Base-by-base conservation (phyloP, 1,140 invertebrate species). In the Hyles vespertilio region DNA sequence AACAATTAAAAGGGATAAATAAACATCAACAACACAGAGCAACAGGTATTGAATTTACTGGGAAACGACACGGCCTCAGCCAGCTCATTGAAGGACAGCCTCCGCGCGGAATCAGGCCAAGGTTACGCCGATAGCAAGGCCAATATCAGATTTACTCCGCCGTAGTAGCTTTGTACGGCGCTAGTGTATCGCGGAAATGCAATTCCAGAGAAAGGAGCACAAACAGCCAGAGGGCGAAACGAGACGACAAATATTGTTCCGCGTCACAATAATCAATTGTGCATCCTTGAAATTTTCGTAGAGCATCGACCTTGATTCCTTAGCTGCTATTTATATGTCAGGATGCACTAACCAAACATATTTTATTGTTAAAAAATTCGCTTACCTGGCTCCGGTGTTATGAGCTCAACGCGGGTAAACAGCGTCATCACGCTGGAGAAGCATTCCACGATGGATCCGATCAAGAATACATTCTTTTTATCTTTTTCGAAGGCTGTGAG, bases 251-350 rank as follows among this genome's bases (percentile, higher is more conserved):
- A 7, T 22, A 3, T 50, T 50, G 12, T 50, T 11, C 11, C 6
- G 34, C 8, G 36, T 40, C 9, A 54, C 36, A 57, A 74, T 65
- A 70, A 74, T 75, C 93, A 94, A 69, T 93, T 94, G 72, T 95
- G 95, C 89, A 92, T 55, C 59, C 54, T 55, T 58, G 54, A 32
- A 63, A 69, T 12, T 32, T 74, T 71, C 73, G 71, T 73, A 64
- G 76, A 68, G 70, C 69, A 75, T 66, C 67, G 70, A 69, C 73
- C 72, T 76, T 73, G 63, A 68, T 69, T 61, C 56, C 63, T 60
- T 49, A 59, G 52, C 58, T 63, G 69, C 56, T 67, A 67, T 70
- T 56, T 61, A 58, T 36, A 55, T 49, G 43, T 50, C 56, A 53
- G 54, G 56, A 52, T 55, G 51, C 56, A 55, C 7, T 22, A 57